Base-by-base conservation (phyloP, 92 coral and sea anemone species). In the Actinernus sp. region DNA sequence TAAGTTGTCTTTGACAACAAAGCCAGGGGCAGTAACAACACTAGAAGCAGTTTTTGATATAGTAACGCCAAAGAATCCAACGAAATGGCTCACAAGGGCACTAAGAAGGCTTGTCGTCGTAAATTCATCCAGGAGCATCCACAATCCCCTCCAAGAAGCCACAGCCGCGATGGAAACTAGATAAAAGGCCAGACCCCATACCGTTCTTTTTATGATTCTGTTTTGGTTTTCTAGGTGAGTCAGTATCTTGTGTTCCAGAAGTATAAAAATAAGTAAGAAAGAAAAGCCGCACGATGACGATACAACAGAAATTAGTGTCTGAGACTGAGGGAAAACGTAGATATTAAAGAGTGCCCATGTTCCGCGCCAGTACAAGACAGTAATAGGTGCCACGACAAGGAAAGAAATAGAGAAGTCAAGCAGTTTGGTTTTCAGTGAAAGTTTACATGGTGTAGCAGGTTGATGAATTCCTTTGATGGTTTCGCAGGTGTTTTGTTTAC, bases 101-200 rank as follows among this genome's bases (percentile, higher is more conserved):
- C 76, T 55, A 20, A 55, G 32, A 0, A 26, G 40, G 17, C 51
- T 47, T 18, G 23, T 19, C 3, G 68, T 49, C 13, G 79, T 26
- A 31, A 32, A 33, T 14, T 12, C 10, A 50, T 81, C 82, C 10
- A 65, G 23, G 22, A 58, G 0, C 20, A 55, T 56, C 97, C 97
- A 90, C 23, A 76, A 26, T 26, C 92, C 92, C 65, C 92, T 55
- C 97, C 97, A 90, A 23, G 70, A 65, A 6, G 72, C 19, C 1
- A 90, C 73, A 30, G 23, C 30, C 20, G 71, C 3, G 14, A 76
- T 1, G 0, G 82, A 55, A 9, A 77, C 26, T 12, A 73, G 29
- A 26, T 81, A 90, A 17, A 76, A 41, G 0, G 50, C 28, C 0
- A 31, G n/a, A 31, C 60, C 30, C 62, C 75, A 90, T 26, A 57